Conservation (phyloP, 2,797 vertebrate genomes). For the Muraenolepis orangiensis region DNA sequence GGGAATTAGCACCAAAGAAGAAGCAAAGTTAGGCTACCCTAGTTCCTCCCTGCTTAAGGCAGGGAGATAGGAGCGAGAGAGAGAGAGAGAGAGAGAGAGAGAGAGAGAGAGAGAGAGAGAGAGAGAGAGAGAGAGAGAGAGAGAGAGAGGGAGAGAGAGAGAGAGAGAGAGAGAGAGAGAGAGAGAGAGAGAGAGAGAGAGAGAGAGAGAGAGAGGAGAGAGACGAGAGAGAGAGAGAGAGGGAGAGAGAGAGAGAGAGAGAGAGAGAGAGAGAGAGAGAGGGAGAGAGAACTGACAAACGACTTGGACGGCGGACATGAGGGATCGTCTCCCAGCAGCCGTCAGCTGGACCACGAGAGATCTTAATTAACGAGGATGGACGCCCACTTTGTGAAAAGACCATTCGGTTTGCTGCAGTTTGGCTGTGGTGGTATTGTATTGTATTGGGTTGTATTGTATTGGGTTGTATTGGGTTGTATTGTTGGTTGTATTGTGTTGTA, state of each 20-base stretch:
- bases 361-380: neutral
- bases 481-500: too few relatives aligned
- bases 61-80: too few relatives aligned
- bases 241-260: neutral
- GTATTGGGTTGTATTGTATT: neutral
- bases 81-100: neutral
- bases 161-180: neutral
- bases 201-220: neutral
- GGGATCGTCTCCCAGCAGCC: neutral
- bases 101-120: too few relatives aligned
- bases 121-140: neutral
- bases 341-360: neutral
- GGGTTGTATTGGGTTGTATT: too few relatives aligned
- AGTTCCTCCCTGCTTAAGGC: too few relatives aligned
- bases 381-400: too few relatives aligned
- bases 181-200: neutral
- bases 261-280: neutral
- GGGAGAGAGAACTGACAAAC: neutral
- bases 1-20: too few relatives aligned
- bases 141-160: neutral
- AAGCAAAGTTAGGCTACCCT: too few relatives aligned
- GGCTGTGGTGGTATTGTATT: too few relatives aligned
- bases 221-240: conserved; percentile 1
- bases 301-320: neutral
- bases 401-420: too few relatives aligned